phyloP scores from a whole-genome alignment of 2,888 invertebrate genomes.

The Kuschelorhynchus macadamiae region DNA sequence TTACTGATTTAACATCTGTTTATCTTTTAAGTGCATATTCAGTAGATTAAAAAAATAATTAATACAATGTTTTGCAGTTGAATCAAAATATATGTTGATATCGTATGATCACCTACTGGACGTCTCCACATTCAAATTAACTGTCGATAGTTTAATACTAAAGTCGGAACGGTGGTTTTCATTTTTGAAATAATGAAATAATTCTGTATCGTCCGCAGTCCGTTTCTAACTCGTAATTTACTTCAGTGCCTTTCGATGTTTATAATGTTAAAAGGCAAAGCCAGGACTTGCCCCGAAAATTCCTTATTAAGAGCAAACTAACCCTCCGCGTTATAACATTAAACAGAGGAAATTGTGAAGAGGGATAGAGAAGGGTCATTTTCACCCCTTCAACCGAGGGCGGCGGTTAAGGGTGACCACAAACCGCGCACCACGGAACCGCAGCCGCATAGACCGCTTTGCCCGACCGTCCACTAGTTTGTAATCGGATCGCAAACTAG shows the following conservation, averaged over 20 bases:
- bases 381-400: conserved; percentile 32
- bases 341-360: conserved; percentile 27
- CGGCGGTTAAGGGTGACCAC: conserved; percentile 40
- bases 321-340: conserved; percentile 34
- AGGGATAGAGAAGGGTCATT: conserved; percentile 31
- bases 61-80: no score
- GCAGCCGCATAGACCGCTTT: conserved; percentile 39
- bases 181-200: no score
- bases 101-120: no score
- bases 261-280: conserved; percentile 52
- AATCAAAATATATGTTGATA: no score
- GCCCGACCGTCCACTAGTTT: conserved; percentile 44
- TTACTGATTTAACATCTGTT: no score
- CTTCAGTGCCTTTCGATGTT: no score
- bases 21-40: no score
- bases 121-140: no score
- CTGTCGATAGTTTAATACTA: no score
- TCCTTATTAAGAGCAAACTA: conserved; percentile 43
- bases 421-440: conserved; percentile 38
- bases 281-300: conserved; percentile 27
- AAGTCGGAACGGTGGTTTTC: no score
- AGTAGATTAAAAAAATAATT: no score
- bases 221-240: no score
- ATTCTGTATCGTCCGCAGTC: conserved; percentile 23
- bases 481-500: conserved; percentile 39